These are phyloP conservation scores for Neolamprologus tretocephalus DNA, from an alignment of 2,113 vertebrate genomes.

Conservation along the genomic window DNA sequence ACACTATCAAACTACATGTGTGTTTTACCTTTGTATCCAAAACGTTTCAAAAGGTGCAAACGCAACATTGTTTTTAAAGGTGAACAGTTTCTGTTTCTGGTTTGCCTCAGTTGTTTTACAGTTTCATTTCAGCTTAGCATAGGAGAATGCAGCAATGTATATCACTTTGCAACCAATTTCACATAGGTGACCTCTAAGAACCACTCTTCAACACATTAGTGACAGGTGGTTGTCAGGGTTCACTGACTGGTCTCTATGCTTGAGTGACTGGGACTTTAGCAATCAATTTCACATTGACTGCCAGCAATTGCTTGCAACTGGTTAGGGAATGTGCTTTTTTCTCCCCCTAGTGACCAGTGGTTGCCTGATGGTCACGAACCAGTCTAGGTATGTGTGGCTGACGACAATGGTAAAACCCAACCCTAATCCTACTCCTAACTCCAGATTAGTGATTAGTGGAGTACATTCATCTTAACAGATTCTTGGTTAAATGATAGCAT, in stretches of 20 bases:
- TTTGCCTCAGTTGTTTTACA: neutral
- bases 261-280: neutral
- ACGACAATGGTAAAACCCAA: neutral
- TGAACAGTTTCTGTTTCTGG: neutral
- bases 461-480: neutral
- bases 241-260: neutral
- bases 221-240: neutral
- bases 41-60: neutral
- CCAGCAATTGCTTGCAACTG: neutral
- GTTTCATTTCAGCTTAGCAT: neutral
- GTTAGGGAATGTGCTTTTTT: neutral
- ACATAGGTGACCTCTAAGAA: neutral
- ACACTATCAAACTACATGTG: neutral
- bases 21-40: neutral
- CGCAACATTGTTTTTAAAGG: neutral
- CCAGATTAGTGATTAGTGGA: neutral
- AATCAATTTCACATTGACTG: neutral
- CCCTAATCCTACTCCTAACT: neutral
- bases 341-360: neutral
- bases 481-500: neutral
- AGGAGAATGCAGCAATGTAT: neutral
- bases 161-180: neutral
- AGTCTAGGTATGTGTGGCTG: neutral
- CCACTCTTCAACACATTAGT: neutral
- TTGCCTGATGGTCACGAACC: neutral